Evolutionary conservation across 2,797 vertebrate species (phyloP).

Genomic region (Rhabdophis nuchalis): DNA sequence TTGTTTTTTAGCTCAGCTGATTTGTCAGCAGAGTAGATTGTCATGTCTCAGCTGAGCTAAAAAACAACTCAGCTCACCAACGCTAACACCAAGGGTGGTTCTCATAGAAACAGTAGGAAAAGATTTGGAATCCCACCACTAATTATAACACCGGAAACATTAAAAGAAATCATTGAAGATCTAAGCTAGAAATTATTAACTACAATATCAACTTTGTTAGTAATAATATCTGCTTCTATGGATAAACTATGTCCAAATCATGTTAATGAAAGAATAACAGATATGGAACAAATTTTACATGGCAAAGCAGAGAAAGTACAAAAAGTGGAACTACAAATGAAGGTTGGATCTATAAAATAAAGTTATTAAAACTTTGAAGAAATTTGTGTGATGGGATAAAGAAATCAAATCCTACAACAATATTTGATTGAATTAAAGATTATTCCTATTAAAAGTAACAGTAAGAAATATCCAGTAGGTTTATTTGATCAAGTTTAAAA

Average conservation of each 20-base stretch:
- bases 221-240: too few relatives aligned
- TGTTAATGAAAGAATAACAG: background rate
- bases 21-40: too few relatives aligned
- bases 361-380: background rate
- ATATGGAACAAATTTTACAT: background rate
- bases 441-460: background rate
- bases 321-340: background rate
- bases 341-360: background rate
- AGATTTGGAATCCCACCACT: too few relatives aligned
- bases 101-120: too few relatives aligned
- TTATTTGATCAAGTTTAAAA: background rate
- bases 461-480: background rate
- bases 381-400: background rate
- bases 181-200: background rate
- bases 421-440: background rate
- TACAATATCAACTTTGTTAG: background rate
- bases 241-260: background rate
- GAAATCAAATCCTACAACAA: background rate
- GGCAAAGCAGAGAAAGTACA: background rate
- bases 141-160: background rate
- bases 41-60: too few relatives aligned
- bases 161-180: background rate
- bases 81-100: too few relatives aligned
- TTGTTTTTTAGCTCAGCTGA: too few relatives aligned
- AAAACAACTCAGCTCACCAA: too few relatives aligned